Base-by-base conservation (phyloP, 2,797 vertebrate species). In the Melopsittacus undulatus region DNA sequence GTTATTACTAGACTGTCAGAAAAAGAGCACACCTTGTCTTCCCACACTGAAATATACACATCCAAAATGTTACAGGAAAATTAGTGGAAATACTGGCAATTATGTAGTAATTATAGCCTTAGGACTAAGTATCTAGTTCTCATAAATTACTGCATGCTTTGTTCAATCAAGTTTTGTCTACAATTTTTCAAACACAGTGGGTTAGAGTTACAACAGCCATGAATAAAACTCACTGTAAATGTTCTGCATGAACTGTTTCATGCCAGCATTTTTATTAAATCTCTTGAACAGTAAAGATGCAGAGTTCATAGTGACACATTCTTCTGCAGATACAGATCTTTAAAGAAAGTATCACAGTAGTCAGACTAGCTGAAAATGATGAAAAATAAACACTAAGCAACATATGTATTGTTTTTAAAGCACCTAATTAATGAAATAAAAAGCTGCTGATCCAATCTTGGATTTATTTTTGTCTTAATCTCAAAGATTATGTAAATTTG, bases 291-390 rank as follows among this genome's bases (percentile, higher is more conserved):
- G n/a, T 54, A 93, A 81, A 93, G 52, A 96, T 73, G 40, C n/a
- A 87, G 56, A 74, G 43, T 45, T 92, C 46, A 67, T 19, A 84
- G 9, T 6, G 10, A 94, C 48, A 76, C 6, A 27, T 29, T 40
- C 73, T 80, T 92, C 64, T 43, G 62, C 90, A 74, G 64, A 88
- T 32, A 96, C 21, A 92, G 80, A 82, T 84, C 51, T 91, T 72
- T 91, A 34, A 38, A 87, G 92, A 87, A 66, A 84, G 21, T 63
- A 79, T 68, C 32, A 64, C 54, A 66, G 51, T 56, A 95, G 70
- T 63, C 56, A 86, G 95, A 42, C 81, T 85, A 69, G 24, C 32
- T 90, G 49, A 85, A 96, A 93, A 59, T 68, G 11, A 91, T 45
- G 43, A 93, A 93, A 76, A 76, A 43, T 30, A 82, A 57, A 57